Conservation (phyloP, 2,797 vertebrate genomes). For the Acipenser ruthenus region DNA sequence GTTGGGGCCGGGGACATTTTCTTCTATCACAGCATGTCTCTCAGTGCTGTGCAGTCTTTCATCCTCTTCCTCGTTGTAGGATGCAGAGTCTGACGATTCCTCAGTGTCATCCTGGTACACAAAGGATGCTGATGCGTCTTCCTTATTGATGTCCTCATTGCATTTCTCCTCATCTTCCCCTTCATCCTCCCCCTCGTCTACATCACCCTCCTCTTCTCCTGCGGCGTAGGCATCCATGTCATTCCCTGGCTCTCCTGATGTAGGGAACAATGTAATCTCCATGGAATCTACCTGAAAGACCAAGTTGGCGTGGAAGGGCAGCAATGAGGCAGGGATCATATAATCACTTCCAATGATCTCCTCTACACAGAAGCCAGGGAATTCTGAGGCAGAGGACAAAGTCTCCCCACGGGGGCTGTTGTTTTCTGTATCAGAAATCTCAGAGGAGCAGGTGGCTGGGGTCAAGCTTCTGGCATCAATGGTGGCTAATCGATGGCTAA, state of each 20-base stretch:
- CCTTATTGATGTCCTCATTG: constrained; percentile 77
- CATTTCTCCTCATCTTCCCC: constrained; percentile 46
- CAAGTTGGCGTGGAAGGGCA: constrained; percentile 82
- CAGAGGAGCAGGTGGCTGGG: constrained; percentile 56
- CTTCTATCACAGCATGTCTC: constrained; percentile 60
- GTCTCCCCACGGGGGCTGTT: constrained; percentile 32
- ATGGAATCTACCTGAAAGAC: constrained; percentile 88
- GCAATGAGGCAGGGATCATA: constrained; percentile 82
- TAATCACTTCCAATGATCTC: constrained; percentile 55
- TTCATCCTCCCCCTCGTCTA: constrained; percentile 43
- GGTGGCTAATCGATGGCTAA: constrained; percentile 30
- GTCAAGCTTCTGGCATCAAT: constrained; percentile 50
- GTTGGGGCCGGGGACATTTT: constrained; percentile 28
- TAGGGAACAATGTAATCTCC: constrained; percentile 78
- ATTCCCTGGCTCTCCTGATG: constrained; percentile 60
- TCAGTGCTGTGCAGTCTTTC: constrained; percentile 78
- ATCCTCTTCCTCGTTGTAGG: constrained; percentile 80
- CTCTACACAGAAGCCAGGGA: constrained; percentile 48
- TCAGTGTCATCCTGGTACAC: constrained; percentile 87
- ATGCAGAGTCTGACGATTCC: constrained; percentile 79
- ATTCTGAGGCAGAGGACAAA: constrained; percentile 42
- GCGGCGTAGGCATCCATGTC: constrained; percentile 62
- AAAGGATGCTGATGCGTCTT: constrained; percentile 54
- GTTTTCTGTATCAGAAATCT: constrained; percentile 47
- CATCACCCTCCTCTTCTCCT: constrained; percentile 66